Evolutionary conservation across 2,797 vertebrate genomes (phyloP), one percentile per base, ranked within the genome.

Genomic region (Brachyrhaphis roseni): DNA sequence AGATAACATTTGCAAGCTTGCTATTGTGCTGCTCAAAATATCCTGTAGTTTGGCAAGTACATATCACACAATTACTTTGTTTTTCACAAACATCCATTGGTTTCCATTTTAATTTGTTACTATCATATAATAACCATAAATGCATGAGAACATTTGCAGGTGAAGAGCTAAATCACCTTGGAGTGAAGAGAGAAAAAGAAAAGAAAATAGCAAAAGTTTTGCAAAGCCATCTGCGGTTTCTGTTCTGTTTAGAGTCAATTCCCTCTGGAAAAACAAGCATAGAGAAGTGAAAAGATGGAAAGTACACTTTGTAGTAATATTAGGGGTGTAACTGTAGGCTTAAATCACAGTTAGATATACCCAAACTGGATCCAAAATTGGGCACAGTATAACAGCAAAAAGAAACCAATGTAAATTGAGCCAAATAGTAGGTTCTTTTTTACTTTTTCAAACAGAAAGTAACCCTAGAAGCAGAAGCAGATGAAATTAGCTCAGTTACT

Each of bases 1-100:
- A 73, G 76, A 59, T 81, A 85, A 89, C 72, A 68, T 72, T 64
- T 78, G 55, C 85, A 86, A 85, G 82, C 64, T 76, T 41, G 26
- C 20, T 49, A 80, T 68, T 81, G 72, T 55, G 55, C 34, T 72
- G 51, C 51, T 79, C 64, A 83, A 88, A 76, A 80, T 77, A 71
- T 16, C 43, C 11, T 84, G 23, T 75, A 72, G 78, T 68, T 77
- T 72, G 10, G 31, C 39, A 72, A 74, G 53, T 31, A 72, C 53
- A 62, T 41, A 64, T 78, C 20, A 73, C n/a, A 77, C 51, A 13
- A 8, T 57, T 3, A 59, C 8, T 41, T 78, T 5, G 1, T 55
- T 11, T 28, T 57, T 79, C 15, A 76, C 16, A 64, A 36, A 64
- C 72, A 72, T 36, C 11, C n/a, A 5, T 77, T 8, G 1, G 12